Percentiles rank a stretch among this genome's conserved stretches.
These are phyloP conservation scores for Noctua pronuba DNA, from an alignment of 2,888 invertebrate species.

Conservation along the genomic window DNA sequence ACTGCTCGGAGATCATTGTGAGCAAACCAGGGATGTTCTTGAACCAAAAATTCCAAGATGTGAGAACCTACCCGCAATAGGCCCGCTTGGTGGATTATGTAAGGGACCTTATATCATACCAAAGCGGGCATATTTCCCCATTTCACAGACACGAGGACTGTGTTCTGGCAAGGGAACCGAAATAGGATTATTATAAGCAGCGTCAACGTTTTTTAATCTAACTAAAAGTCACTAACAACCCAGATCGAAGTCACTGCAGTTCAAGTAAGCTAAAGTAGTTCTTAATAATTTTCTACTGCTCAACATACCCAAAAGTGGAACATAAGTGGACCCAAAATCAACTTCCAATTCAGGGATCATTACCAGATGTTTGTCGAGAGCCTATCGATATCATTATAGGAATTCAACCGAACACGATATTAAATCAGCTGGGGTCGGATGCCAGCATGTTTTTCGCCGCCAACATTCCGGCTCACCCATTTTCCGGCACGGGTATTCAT, in stretches of 20 bases:
- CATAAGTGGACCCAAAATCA: slow-evolving; percentile 50
- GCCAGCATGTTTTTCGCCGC: slow-evolving; percentile 75
- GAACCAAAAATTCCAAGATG: neutral
- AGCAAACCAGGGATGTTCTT: neutral
- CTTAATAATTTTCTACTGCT: slow-evolving; percentile 9
- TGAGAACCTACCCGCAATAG: neutral
- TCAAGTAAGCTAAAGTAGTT: slow-evolving; percentile 15
- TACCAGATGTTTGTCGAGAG: slow-evolving; percentile 54
- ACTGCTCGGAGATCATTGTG: neutral
- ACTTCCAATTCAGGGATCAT: slow-evolving; percentile 49
- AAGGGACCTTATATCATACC: neutral
- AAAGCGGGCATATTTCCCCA: neutral
- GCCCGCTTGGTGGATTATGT: neutral
- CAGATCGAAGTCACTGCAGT: neutral
- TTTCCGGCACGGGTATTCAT: slow-evolving; percentile 75
- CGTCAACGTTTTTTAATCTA: neutral
- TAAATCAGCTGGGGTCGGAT: slow-evolving; percentile 70
- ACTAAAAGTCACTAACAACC: slow-evolving; percentile 7
- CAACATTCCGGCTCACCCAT: slow-evolving; percentile 74
- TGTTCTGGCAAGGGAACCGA: neutral
- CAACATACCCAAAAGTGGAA: slow-evolving; percentile 35
- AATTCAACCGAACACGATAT: slow-evolving; percentile 74
- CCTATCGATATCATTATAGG: slow-evolving; percentile 66
- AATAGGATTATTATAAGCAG: neutral
- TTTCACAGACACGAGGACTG: neutral